Evolutionary conservation across 2,888 invertebrate genomes (phyloP), one percentile per base, ranked within the genome.

Genomic region (Drosophila pseudotakahashii): DNA sequence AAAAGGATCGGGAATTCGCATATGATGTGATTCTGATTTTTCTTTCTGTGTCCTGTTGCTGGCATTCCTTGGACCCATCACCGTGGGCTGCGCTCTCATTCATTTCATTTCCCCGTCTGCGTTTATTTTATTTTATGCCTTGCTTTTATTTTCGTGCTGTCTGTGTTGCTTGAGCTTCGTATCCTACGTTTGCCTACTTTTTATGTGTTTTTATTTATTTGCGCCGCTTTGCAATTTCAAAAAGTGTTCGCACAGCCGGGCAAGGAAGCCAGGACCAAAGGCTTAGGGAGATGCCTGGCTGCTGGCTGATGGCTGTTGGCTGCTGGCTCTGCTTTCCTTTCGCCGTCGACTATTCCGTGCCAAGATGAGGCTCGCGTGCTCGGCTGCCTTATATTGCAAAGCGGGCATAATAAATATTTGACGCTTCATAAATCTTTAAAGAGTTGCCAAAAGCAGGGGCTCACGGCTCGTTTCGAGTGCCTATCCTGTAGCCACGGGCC

Each of bases 351-450:
- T 82, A 82, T 86, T 83, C 47, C 88, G 87, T 86, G 88, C 58
- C 70, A 73, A 50, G 70, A 70, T 61, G 72, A 52, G 64, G 78
- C 78, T 85, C 87, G 89, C 85, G 89, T 85, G 88, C 79, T 74
- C 80, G 76, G 69, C 53, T 76, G 89, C 81, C 78, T 88, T 88
- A 85, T 89, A 90, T 90, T 85, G 85, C 87, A 87, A 88, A 88
- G 89, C 80, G 79, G 87, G 85, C 87, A 89, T 90, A 89, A 89
- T 90, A 89, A 89, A 89, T 90, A 89, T 90, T 89, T 90, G 90
- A 89, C 89, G 89, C 88, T 89, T 89, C 89, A 89, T 89, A 89
- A 89, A 89, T 89, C 89, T 89, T 89, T 89, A 89, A 89, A 88
- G 88, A 89, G 86, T 85, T 89, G 76, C 84, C 84, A 84, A 88